These are phyloP conservation scores for Bradypus variegatus DNA, from an alignment of 2,797 vertebrate genomes.

Conservation along the genomic window DNA sequence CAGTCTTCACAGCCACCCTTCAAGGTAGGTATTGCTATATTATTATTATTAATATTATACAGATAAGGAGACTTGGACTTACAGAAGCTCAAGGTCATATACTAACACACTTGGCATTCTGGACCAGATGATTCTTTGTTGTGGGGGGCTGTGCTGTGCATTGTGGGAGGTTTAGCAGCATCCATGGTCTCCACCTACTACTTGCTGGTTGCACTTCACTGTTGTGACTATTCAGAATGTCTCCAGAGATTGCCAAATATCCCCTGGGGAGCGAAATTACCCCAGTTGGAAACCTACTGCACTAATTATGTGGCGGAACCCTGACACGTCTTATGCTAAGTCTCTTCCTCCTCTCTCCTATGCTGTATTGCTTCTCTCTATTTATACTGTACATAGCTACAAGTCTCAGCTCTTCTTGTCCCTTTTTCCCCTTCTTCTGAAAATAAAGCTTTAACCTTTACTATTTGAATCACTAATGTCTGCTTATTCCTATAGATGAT, in stretches of 20 bases:
- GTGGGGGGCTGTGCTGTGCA: not conserved
- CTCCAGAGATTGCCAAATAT: not conserved
- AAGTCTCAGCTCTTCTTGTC: not conserved
- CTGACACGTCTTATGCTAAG: not conserved
- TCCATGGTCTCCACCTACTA: no score
- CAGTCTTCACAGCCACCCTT: not conserved
- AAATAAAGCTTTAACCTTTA: not conserved
- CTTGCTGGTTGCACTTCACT: not conserved
- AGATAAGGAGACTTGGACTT: not conserved
- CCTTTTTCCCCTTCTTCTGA: not conserved
- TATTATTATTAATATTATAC: not conserved
- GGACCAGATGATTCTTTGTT: not conserved
- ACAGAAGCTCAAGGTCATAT: not conserved
- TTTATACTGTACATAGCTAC: not conserved
- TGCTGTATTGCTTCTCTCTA: not conserved
- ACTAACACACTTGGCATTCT: not conserved
- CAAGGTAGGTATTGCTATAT: not conserved
- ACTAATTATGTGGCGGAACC: not conserved
- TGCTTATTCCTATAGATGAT: not conserved
- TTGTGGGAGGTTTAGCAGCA: not conserved
- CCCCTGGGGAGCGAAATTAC: not conserved
- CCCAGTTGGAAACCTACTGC: not conserved
- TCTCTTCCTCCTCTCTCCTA: not conserved
- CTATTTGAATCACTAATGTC: not conserved
- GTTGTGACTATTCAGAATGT: not conserved